A percentile compares a stretch with the other conserved stretches of the same genome.
These are phyloP conservation scores for Pachyseris speciosa DNA, from an alignment of 64 coral and sea anemone genomes.

Conservation along the genomic window DNA sequence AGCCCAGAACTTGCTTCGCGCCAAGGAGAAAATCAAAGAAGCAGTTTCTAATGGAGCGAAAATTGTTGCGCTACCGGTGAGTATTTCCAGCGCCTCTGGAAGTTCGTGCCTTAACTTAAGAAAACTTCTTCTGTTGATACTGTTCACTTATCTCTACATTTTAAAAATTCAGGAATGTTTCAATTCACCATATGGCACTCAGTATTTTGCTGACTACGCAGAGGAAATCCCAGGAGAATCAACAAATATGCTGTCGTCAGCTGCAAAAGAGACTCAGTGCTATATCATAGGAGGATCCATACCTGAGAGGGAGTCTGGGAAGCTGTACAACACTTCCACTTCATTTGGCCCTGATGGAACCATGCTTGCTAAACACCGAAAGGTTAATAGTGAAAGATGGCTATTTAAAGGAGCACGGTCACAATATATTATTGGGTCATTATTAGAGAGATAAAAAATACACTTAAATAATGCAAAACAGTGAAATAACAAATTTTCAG, in stretches of 20 bases:
- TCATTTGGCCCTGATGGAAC: slow-evolving; percentile 87
- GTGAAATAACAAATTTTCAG: no score
- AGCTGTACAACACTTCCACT: slow-evolving; percentile 91
- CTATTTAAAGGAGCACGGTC: background rate
- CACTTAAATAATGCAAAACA: no score
- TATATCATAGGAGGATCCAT: slow-evolving; percentile 94
- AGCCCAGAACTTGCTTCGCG: slow-evolving; percentile 78
- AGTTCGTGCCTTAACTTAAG: no score
- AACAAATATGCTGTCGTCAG: slow-evolving; percentile 80
- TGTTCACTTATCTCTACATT: no score
- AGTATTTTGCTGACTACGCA: slow-evolving; percentile 96
- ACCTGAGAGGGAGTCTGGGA: slow-evolving; percentile 79
- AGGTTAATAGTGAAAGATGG: slow-evolving; percentile 32
- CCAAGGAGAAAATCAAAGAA: slow-evolving; percentile 86
- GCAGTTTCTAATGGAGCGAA: slow-evolving; percentile 88
- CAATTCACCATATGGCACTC: slow-evolving; percentile 98
- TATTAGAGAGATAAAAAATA: no score
- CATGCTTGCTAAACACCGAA: slow-evolving; percentile 95
- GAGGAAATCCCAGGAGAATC: slow-evolving; percentile 93
- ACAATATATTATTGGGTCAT: no score
- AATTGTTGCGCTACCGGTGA: slow-evolving; percentile 89
- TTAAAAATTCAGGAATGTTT: slow-evolving; percentile 99
- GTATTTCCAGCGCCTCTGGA: background rate
- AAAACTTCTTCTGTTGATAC: no score
- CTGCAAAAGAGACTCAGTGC: slow-evolving; percentile 86